These are phyloP conservation scores for Cheilosia grossa DNA, from an alignment of 2,888 invertebrate genomes.

Conservation along the genomic window DNA sequence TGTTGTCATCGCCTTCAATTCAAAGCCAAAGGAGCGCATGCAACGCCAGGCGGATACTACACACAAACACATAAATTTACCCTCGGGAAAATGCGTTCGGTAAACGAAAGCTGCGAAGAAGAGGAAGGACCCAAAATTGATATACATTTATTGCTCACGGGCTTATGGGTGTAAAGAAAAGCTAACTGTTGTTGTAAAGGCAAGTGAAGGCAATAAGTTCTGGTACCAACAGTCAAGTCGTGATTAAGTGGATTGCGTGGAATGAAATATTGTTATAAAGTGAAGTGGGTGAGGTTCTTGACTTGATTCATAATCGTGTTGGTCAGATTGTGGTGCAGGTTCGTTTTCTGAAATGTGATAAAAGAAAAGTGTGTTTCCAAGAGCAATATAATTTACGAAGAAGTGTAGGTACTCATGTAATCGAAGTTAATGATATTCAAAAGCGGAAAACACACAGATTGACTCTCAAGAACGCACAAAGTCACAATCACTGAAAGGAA, in stretches of 20 bases:
- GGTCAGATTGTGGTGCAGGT: no score
- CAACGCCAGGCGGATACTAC: not conserved
- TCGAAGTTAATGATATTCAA: no score
- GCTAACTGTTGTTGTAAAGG: not conserved
- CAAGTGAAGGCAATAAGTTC: slow-evolving; percentile 8
- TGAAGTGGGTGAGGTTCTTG: not conserved
- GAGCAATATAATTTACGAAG: no score
- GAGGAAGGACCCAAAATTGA: slow-evolving; percentile 31
- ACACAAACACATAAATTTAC: not conserved
- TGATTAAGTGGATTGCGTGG: slow-evolving; percentile 11
- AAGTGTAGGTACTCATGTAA: no score
- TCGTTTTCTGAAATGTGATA: no score
- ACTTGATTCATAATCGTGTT: not conserved
- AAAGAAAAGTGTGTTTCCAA: no score
- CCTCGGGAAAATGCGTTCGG: not conserved
- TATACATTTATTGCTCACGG: slow-evolving; percentile 10
- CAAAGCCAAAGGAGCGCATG: slow-evolving; percentile 8
- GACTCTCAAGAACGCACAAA: no score
- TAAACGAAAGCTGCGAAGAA: not conserved
- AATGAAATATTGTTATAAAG: not conserved
- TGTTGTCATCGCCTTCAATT: not conserved
- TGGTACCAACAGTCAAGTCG: not conserved
- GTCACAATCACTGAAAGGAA: no score
- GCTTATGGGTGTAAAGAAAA: slow-evolving; percentile 3
- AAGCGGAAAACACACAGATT: no score